phyloP scores from a whole-genome alignment of 2,888 invertebrate species.

The Cephus sareptanus region DNA sequence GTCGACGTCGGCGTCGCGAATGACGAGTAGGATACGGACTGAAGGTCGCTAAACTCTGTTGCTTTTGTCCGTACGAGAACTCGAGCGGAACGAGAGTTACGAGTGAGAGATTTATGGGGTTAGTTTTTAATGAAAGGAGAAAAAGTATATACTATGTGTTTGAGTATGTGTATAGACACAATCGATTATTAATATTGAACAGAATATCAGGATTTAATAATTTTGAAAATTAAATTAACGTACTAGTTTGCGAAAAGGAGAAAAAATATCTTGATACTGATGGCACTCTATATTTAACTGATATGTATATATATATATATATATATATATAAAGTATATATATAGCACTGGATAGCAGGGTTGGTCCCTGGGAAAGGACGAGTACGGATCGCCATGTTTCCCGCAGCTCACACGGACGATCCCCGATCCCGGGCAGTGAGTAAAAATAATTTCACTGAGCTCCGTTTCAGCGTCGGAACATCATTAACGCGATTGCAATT shows the following conservation, averaged over 20 bases:
- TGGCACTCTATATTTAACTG: not conserved
- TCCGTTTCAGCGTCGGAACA: slow-evolving; percentile 30
- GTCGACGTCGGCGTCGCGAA: not conserved
- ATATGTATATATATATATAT: not conserved
- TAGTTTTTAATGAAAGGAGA: not conserved
- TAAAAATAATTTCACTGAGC: slow-evolving; percentile 7
- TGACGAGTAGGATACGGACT: not conserved
- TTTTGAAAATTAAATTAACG: not conserved
- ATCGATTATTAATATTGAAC: not conserved
- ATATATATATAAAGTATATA: not conserved
- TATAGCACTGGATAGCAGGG: not conserved
- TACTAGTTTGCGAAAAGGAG: not conserved
- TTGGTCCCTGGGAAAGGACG: not conserved
- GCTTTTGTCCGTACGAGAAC: not conserved
- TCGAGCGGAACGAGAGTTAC: not conserved
- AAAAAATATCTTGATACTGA: not conserved
- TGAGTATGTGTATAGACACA: too few species aligned
- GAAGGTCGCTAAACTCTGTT: not conserved
- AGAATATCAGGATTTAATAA: not conserved
- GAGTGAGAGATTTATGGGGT: not conserved
- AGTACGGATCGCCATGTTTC: not conserved
- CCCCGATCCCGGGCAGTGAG: not conserved
- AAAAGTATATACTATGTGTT: too few species aligned
- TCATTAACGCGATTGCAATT: slow-evolving; percentile 62
- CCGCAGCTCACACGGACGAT: not conserved